Evolutionary conservation across 2,113 vertebrate genomes (phyloP).

Genomic region (Hepsetus odoe): DNA sequence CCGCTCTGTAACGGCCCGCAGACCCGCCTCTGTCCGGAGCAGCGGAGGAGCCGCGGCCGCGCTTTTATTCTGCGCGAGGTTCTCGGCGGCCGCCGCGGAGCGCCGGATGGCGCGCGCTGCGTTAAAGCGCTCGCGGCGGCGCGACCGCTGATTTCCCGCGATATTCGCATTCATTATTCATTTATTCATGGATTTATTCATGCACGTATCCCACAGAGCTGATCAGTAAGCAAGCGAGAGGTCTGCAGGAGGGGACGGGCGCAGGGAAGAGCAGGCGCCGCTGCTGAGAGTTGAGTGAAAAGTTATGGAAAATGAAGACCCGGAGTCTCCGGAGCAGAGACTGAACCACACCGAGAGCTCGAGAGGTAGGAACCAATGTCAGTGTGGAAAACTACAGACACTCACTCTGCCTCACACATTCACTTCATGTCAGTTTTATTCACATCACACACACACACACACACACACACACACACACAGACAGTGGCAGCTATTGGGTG

Average conservation of each 20-base stretch:
- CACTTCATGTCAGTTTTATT: not conserved
- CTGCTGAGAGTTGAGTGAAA: slow-evolving; percentile 48
- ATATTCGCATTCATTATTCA: no score
- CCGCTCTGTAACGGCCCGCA: not conserved
- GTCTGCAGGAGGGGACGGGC: not conserved
- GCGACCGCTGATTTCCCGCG: slow-evolving; percentile 70
- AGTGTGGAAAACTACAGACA: not conserved
- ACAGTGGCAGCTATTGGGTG: not conserved
- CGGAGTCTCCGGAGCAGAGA: slow-evolving; percentile 51
- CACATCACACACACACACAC: not conserved
- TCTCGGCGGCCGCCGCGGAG: no score
- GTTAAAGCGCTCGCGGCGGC: slow-evolving; percentile 71
- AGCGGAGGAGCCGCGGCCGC: not conserved
- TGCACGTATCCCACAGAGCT: no score
- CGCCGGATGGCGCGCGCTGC: slow-evolving; percentile 68
- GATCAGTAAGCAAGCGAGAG: not conserved
- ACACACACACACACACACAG: not conserved
- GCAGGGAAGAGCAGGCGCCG: slow-evolving; percentile 36
- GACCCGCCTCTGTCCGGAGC: not conserved
- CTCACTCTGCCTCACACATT: not conserved
- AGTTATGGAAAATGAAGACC: slow-evolving; percentile 78
- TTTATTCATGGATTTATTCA: no score
- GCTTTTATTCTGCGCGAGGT: not conserved
- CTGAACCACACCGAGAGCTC: slow-evolving; percentile 58
- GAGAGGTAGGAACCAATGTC: slow-evolving; percentile 64